Evolutionary conservation across 1,140 invertebrate species (phyloP), one percentile per base, ranked within the genome.

Genomic region (Forficula auricularia): DNA sequence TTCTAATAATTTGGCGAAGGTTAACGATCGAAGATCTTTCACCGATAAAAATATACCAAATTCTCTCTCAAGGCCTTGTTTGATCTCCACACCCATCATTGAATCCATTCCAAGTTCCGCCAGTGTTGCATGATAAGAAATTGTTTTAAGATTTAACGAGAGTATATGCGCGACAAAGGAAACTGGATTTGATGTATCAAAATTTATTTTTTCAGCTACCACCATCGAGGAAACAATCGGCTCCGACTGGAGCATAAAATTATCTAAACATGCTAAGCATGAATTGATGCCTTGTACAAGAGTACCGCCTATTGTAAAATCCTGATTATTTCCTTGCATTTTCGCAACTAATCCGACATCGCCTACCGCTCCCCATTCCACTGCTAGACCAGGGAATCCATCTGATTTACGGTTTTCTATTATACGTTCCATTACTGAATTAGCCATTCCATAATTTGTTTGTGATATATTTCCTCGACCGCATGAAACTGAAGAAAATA

Each of bases 81-180:
- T 78, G 22, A 81, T 70, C 63, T 90, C 86, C 1, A 87, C 82
- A 3, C 78, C 81, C 79, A 88, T 88, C 55, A 91, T 71, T 13
- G 82, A 87, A 61, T 91, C 87, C 68, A 91, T 78, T 38, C 87
- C 86, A 35, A 86, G 66, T 58, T 86, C 82, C 35, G 60, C 34
- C 3, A 75, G 54, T 15, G 63, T 67, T 3, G 59, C 55, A 34
- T 70, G 61, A 15, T 57, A 54, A 40, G 64, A 63, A 6, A 73
- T 44, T 13, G 57, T 54, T 38, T 45, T 45, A 19, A 45, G 38
- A 32, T 45, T 62, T 44, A 32, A n/a, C 9, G n/a, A 32, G 9
- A 32, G 31, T 32, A 32, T 9, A 32, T 32, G 31, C 9, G 9
- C 9, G 9, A n/a, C n/a, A 32, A 32, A 32, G 9, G 9, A 32